phyloP scores from a whole-genome alignment of 2,797 vertebrate species.

The Chloroceryle amazona region DNA sequence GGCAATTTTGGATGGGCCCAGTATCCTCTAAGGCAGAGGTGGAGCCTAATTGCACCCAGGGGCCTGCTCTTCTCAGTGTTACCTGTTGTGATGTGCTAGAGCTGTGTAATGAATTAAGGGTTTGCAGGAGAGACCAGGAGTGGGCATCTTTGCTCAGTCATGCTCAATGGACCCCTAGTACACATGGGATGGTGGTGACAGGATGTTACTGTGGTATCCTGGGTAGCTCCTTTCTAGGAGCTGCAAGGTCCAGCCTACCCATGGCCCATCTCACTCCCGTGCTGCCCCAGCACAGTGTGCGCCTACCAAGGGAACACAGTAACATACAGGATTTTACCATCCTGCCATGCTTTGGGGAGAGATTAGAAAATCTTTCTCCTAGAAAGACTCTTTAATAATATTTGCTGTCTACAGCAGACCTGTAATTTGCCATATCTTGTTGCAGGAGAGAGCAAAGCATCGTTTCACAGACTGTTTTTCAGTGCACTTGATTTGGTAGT shows the following conservation, averaged over 20 bases:
- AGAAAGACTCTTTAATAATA: neutral
- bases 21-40: neutral
- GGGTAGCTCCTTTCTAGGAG: accelerated
- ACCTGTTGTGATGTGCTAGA: neutral
- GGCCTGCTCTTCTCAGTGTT: neutral
- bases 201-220: accelerated
- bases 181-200: accelerated
- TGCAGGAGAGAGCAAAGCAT: neutral
- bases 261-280: accelerated
- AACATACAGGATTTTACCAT: accelerated
- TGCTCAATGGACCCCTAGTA: accelerated
- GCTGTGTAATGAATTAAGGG: neutral
- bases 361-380: no score
- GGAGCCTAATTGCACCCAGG: neutral
- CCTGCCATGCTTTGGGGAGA: neutral
- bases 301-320: neutral
- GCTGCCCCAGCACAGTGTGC: accelerated
- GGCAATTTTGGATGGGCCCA: neutral
- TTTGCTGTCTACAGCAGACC: neutral
- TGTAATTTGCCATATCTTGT: neutral
- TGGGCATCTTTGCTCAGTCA: accelerated
- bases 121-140: neutral
- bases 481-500: neutral
- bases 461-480: neutral
- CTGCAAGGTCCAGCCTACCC: neutral